A percentile compares a stretch with the other conserved stretches of the same genome.
phyloP scores from a whole-genome alignment of 2,797 vertebrate genomes.

The Megaceryle alcyon region DNA sequence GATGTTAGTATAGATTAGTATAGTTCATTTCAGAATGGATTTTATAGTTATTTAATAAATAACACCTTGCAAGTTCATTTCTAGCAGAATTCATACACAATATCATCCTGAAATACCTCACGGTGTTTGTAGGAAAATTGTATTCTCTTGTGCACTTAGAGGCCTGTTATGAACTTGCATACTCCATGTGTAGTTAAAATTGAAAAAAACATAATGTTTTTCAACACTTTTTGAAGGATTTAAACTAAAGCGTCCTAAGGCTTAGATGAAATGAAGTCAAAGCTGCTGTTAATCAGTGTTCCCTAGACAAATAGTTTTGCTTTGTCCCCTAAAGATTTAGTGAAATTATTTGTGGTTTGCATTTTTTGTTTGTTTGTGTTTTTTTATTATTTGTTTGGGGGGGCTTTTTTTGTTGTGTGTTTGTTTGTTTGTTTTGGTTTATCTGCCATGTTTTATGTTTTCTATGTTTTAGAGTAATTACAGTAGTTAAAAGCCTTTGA shows the following conservation, averaged over 20 bases:
- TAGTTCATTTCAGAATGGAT: neutral
- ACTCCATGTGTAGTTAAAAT: neutral
- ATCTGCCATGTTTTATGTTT: too few species aligned
- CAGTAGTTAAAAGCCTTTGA: too few species aligned
- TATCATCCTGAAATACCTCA: neutral
- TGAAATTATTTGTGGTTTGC: neutral
- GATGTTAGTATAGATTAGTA: neutral
- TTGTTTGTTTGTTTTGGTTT: too few species aligned
- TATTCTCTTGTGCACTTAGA: neutral
- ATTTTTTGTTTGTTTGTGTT: neutral
- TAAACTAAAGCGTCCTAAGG: neutral
- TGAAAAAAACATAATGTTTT: neutral
- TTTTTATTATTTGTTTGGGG: neutral
- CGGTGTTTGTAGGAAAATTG: neutral
- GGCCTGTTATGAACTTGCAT: neutral
- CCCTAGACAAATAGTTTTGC: neutral
- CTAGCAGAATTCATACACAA: neutral
- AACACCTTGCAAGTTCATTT: neutral
- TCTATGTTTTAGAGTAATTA: too few species aligned
- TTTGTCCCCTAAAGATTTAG: neutral
- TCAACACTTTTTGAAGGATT: neutral
- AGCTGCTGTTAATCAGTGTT: neutral
- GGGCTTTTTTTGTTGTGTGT: neutral
- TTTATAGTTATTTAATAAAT: neutral
- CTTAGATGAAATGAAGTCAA: neutral